These are phyloP conservation scores for Bombus huntii DNA, from an alignment of 1,140 invertebrate genomes.

Conservation along the genomic window DNA sequence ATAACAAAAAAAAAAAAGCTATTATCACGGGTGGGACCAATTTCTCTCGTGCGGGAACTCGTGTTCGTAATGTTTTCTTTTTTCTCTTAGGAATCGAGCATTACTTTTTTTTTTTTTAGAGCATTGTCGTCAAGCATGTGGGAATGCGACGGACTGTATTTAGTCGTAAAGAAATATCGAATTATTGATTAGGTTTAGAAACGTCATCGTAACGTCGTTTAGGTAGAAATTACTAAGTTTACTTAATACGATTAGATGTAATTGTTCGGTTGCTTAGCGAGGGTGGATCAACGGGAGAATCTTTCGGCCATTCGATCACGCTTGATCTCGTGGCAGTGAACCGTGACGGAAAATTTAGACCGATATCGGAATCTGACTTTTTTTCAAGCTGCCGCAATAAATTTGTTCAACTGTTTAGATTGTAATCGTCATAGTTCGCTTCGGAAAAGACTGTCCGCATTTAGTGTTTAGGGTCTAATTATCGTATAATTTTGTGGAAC, in stretches of 20 bases:
- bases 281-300: slow-evolving; percentile 33
- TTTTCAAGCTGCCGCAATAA: not conserved
- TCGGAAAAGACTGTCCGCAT: slow-evolving; percentile 16
- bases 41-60: slow-evolving; percentile 20
- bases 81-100: not conserved
- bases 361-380: not conserved
- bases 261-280: not conserved
- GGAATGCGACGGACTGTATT: not conserved
- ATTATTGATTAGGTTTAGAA: slow-evolving; percentile 6
- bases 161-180: not conserved
- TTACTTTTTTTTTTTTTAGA: not conserved
- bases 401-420: not conserved
- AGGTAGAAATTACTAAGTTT: slow-evolving; percentile 24
- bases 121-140: not conserved
- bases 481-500: not conserved
- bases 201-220: not conserved
- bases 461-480: slow-evolving; percentile 13
- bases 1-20: not conserved
- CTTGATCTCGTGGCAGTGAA: slow-evolving; percentile 64
- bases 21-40: slow-evolving; percentile 56
- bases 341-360: slow-evolving; percentile 11
- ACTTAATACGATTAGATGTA: not conserved
- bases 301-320: slow-evolving; percentile 39
- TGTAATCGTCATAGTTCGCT: slow-evolving; percentile 4
- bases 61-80: not conserved